These are phyloP conservation scores for Ametastegia equiseti DNA, from an alignment of 2,888 invertebrate genomes.

Conservation along the genomic window DNA sequence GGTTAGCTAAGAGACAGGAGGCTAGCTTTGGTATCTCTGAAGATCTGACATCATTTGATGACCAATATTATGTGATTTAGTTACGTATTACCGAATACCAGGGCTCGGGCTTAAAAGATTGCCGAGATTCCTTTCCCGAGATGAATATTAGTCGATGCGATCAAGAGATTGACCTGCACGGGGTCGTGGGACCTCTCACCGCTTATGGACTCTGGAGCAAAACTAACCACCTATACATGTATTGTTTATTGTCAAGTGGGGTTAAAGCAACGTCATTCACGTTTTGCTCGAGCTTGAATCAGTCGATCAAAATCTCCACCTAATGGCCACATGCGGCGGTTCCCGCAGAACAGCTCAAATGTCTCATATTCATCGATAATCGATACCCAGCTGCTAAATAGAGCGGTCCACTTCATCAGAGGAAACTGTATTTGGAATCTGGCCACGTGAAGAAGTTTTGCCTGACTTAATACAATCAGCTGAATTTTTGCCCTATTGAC, in stretches of 20 bases:
- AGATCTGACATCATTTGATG: not conserved
- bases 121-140: not conserved
- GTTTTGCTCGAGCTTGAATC: not conserved
- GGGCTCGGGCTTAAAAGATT: not conserved
- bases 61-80: conserved; percentile 9
- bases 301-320: not conserved
- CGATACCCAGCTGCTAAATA: conserved; percentile 17
- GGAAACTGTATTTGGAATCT: not conserved
- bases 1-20: too few species aligned
- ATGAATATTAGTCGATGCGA: conserved; percentile 26
- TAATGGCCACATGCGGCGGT: not conserved
- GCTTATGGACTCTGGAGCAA: conserved; percentile 10
- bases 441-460: too few species aligned
- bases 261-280: not conserved
- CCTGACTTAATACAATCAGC: too few species aligned
- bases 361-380: conserved; percentile 3
- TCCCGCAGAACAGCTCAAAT: not conserved
- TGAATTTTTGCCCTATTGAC: too few species aligned
- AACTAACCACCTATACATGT: conserved; percentile 1
- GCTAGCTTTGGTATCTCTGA: not conserved
- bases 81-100: conserved; percentile 24
- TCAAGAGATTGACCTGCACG: conserved; percentile 22
- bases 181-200: conserved; percentile 16
- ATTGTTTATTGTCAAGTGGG: not conserved
- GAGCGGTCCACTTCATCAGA: not conserved